Conservation (phyloP, 2,797 vertebrate genomes). For the Pangasius djambal region DNA sequence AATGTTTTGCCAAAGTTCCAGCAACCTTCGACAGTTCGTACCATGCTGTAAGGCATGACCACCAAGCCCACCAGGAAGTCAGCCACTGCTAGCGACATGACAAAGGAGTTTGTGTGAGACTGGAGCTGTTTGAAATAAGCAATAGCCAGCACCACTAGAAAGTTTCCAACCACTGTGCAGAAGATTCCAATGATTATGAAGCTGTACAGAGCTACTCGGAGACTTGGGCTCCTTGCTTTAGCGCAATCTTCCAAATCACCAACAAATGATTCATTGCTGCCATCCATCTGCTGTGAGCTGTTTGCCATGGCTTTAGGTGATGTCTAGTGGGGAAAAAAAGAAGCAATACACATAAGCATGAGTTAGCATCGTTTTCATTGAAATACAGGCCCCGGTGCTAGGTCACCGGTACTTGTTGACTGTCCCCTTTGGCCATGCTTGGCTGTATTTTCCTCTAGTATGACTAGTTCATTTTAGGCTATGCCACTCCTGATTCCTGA, state of each 20-base stretch:
- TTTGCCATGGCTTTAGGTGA: conserved; percentile 69
- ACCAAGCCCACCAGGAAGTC: conserved; percentile 82
- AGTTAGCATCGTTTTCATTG: neutral
- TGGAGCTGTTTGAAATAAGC: conserved; percentile 82
- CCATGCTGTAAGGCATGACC: conserved; percentile 85
- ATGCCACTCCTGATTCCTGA: neutral
- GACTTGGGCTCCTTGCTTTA: conserved; percentile 60
- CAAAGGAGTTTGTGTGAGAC: conserved; percentile 80
- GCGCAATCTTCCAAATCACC: conserved; percentile 62
- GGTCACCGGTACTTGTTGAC: neutral
- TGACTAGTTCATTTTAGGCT: neutral
- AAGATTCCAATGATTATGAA: conserved; percentile 71
- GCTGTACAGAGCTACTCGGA: conserved; percentile 68
- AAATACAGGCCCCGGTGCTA: neutral
- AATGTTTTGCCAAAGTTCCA: conserved; percentile 81
- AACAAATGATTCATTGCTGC: conserved; percentile 65
- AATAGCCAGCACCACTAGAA: conserved; percentile 79
- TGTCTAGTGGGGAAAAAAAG: conserved; percentile 29
- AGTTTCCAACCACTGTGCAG: conserved; percentile 81
- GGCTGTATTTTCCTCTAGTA: neutral
- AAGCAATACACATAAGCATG: neutral
- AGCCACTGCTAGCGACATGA: conserved; percentile 79
- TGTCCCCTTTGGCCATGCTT: neutral
- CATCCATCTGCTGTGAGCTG: conserved; percentile 53
- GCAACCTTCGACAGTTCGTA: conserved; percentile 81